Conservation (phyloP, 2,797 vertebrate genomes). For the Artibeus jamaicensis region DNA sequence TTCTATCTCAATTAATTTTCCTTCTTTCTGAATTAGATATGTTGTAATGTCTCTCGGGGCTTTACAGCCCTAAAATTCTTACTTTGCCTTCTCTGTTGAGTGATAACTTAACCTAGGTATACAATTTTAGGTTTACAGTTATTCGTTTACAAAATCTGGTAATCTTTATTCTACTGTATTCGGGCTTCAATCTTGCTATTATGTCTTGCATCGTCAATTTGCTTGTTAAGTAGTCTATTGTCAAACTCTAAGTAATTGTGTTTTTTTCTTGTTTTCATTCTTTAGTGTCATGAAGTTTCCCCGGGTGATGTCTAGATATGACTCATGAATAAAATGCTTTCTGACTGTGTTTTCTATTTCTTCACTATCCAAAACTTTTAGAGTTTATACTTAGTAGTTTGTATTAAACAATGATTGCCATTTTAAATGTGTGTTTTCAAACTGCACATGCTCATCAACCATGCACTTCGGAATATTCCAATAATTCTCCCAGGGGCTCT, state of each 20-base stretch:
- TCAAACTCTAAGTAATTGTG: neutral
- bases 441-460: neutral
- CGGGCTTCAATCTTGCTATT: neutral
- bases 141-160: neutral
- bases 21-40: neutral
- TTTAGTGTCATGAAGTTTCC: neutral
- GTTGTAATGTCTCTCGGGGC: neutral
- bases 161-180: neutral
- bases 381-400: neutral
- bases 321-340: neutral
- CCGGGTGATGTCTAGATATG: neutral
- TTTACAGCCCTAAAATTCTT: neutral
- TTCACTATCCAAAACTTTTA: neutral
- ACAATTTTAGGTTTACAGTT: neutral
- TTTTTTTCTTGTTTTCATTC: constrained; percentile 19
- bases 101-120: neutral
- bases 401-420: neutral
- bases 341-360: neutral
- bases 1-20: neutral
- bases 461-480: neutral
- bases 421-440: constrained; percentile 33
- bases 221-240: neutral
- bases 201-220: neutral
- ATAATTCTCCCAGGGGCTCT: neutral
- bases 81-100: neutral